Evolutionary conservation across 2,888 invertebrate genomes (phyloP), one percentile per base, ranked within the genome.

Genomic region (Volucella inanis): DNA sequence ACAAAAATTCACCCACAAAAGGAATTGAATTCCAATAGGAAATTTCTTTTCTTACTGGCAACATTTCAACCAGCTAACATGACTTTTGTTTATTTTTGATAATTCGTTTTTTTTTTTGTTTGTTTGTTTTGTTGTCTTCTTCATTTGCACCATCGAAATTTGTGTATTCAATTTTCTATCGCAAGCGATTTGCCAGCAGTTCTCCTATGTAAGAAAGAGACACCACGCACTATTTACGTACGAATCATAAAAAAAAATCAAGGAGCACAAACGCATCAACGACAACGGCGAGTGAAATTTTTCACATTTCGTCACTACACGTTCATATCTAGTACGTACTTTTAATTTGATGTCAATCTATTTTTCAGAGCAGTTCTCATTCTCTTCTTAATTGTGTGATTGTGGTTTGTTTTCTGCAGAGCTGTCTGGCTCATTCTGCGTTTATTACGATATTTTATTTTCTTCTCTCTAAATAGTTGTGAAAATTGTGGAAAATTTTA

Each of bases 41-140:
- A 38, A 18, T 14, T 47, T 62, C 3, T 0, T 14, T 54, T 18
- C 47, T 8, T 52, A 14, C 83, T 84, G 83, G 83, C 79, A 84
- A 57, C 14, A 39, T 14, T 39, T 9, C 15, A 50, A 49, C 49
- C 38, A 52, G 79, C 65, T 38, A 47, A 47, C 67, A 54, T 45
- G 70, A 14, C 74, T 74, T 84, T 84, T 84, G 83, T 84, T 84
- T 79, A 79, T 84, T 84, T 84, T 84, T 77, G 67, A 62, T 72
- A 71, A 70, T 52, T 31, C 31, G 31, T 4, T 31, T 31, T 49
- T 79, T 74, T 64, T 39, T 45, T 62, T 14, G n/a, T n/a, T 50
- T 65, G 38, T 79, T 84, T 75, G 67, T 83, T 72, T 83, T 77
- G 76, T 77, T 61, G 68, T 57, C 71, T n/a, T 43, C 50, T 79